These are phyloP conservation scores for Stichodactyla helianthus DNA, from an alignment of 64 coral and sea anemone genomes.

Conservation along the genomic window DNA sequence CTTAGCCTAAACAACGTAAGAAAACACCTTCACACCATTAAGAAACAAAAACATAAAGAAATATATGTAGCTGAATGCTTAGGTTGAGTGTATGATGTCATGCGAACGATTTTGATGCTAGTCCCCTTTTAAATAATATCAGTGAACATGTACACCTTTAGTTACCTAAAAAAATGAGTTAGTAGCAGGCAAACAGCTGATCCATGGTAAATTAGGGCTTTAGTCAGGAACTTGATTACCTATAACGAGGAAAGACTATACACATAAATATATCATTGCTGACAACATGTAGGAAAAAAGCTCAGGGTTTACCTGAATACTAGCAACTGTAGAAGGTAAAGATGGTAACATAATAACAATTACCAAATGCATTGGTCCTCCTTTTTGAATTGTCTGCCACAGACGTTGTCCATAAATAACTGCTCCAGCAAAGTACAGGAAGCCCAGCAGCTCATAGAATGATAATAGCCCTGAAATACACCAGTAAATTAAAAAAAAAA, in stretches of 20 bases:
- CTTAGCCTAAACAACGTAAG: too few relatives aligned
- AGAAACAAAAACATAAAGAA: too few relatives aligned
- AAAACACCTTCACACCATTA: too few relatives aligned
- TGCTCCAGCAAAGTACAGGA: slow-evolving; percentile 83
- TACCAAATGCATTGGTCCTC: slow-evolving; percentile 97
- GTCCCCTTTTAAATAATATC: too few relatives aligned
- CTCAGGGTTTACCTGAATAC: too few relatives aligned
- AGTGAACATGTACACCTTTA: background rate
- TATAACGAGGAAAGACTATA: slow-evolving; percentile 22
- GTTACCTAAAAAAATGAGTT: slow-evolving; percentile 70
- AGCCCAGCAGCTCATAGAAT: slow-evolving; percentile 78
- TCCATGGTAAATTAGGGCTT: slow-evolving; percentile 67
- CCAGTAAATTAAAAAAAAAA: background rate
- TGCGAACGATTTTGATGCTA: too few relatives aligned
- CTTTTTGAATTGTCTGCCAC: slow-evolving; percentile 93
- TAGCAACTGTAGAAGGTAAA: background rate
- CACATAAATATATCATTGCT: background rate
- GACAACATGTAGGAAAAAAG: background rate
- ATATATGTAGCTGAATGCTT: too few relatives aligned
- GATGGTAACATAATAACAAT: background rate
- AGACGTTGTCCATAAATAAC: slow-evolving; percentile 90
- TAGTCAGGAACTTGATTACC: slow-evolving; percentile 71
- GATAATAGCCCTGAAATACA: slow-evolving; percentile 60
- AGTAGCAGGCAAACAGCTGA: slow-evolving; percentile 49
- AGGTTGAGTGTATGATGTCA: too few relatives aligned